phyloP scores from a whole-genome alignment of 2,888 invertebrate genomes.

The Plusia festucae region DNA sequence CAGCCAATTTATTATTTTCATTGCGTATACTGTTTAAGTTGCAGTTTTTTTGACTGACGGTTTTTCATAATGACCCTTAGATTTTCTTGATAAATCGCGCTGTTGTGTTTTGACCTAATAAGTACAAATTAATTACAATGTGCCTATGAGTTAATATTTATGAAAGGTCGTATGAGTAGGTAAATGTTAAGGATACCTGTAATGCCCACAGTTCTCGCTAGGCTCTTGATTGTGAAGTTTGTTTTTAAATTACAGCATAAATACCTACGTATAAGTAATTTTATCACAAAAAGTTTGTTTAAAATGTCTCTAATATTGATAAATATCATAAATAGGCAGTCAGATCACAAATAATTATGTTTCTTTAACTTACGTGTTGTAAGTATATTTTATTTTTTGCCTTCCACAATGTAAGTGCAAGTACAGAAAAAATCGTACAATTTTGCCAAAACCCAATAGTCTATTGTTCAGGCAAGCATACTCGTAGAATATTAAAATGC shows the following conservation, averaged over 20 bases:
- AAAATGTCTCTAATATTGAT: not conserved
- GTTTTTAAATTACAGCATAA: not conserved
- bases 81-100: conserved; percentile 51
- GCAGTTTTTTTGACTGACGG: conserved; percentile 10
- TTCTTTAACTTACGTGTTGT: not conserved
- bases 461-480: not conserved
- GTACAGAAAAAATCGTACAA: no score
- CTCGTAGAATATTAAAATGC: no score
- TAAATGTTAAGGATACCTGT: conserved; percentile 15
- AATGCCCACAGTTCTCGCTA: not conserved
- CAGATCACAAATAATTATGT: not conserved
- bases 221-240: not conserved
- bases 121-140: conserved; percentile 54
- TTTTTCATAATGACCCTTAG: conserved; percentile 42
- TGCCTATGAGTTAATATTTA: conserved; percentile 22
- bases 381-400: no score
- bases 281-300: not conserved
- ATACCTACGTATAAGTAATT: not conserved
- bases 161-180: conserved; percentile 17
- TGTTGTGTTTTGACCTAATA: conserved; percentile 45
- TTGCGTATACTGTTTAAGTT: not conserved
- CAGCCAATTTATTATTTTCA: not conserved
- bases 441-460: no score
- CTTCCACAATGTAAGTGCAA: no score
- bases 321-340: not conserved